Conservation (phyloP, 2,797 vertebrate species). For the Forpus xanthops region DNA sequence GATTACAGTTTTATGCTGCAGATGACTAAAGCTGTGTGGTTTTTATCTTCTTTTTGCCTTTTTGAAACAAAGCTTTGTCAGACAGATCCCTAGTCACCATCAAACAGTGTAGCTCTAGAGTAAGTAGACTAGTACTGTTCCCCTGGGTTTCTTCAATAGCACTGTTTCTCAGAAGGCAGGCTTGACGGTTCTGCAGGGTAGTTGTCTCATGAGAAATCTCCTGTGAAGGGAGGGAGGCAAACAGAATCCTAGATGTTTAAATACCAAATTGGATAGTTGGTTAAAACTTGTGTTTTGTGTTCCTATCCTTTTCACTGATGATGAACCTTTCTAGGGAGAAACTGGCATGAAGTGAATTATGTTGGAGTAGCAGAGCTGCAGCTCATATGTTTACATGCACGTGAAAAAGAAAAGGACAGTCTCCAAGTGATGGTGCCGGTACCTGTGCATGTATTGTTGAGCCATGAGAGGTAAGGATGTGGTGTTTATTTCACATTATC, state of each 20-base stretch:
- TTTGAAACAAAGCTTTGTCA: not conserved
- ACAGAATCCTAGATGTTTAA: not conserved
- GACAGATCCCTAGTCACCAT: not conserved
- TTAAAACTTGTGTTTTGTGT: not conserved
- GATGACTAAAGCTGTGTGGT: not conserved
- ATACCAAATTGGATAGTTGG: not conserved
- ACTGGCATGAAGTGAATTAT: conserved; percentile 86
- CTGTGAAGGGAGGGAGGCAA: not conserved
- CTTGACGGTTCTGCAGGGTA: not conserved
- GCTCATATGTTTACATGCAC: conserved; percentile 84
- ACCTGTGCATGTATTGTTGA: conserved; percentile 79
- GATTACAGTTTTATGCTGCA: not conserved
- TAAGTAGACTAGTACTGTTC: not conserved
- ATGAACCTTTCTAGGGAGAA: conserved; percentile 65
- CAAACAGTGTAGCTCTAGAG: not conserved
- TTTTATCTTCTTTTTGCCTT: not conserved
- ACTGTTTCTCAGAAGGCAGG: not conserved
- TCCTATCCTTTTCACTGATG: not conserved
- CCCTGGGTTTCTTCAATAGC: rapidly evolving
- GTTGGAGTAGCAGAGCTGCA: conserved; percentile 82
- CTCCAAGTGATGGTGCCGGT: conserved; percentile 84
- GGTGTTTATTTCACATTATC: not conserved
- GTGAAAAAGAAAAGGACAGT: conserved; percentile 79
- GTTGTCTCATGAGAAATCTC: not conserved
- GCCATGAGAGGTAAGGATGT: conserved; percentile 83